phyloP scores from a whole-genome alignment of 2,888 invertebrate genomes.

The Candidula unifasciata region DNA sequence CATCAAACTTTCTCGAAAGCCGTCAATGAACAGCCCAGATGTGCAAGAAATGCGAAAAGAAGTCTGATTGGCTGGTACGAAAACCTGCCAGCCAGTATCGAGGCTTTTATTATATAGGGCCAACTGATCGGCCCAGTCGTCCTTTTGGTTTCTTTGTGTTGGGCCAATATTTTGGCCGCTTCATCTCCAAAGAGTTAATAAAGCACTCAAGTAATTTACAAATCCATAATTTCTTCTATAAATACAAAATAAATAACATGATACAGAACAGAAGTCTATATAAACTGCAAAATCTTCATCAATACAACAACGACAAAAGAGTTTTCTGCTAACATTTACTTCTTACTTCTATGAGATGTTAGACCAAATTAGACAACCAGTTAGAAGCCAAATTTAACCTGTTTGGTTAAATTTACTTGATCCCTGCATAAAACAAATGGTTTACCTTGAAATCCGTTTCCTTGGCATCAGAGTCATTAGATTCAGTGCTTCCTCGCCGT shows the following conservation, averaged over 20 bases:
- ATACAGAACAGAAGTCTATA: not conserved
- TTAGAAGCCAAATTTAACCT: not conserved
- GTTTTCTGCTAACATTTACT: not conserved
- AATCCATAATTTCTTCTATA: not conserved
- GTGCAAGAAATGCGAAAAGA: no score
- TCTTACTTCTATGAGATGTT: not conserved
- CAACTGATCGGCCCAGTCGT: no score
- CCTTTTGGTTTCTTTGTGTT: no score
- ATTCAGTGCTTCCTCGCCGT: slow-evolving; percentile 68
- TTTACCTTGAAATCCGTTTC: slow-evolving; percentile 62
- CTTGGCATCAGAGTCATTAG: slow-evolving; percentile 55
- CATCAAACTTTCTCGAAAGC: no score
- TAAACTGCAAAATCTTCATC: not conserved
- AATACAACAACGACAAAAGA: not conserved
- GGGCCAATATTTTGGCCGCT: no score
- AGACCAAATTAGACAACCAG: not conserved
- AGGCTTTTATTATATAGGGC: no score
- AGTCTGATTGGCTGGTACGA: no score
- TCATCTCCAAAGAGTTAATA: no score
- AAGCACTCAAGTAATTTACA: no score
- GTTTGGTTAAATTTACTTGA: not conserved
- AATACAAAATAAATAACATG: not conserved
- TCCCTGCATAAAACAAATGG: not conserved
- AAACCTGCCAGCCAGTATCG: no score
- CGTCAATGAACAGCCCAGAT: no score